Evolutionary conservation across 2,113 vertebrate species (phyloP).

Genomic region (Chitala chitala): DNA sequence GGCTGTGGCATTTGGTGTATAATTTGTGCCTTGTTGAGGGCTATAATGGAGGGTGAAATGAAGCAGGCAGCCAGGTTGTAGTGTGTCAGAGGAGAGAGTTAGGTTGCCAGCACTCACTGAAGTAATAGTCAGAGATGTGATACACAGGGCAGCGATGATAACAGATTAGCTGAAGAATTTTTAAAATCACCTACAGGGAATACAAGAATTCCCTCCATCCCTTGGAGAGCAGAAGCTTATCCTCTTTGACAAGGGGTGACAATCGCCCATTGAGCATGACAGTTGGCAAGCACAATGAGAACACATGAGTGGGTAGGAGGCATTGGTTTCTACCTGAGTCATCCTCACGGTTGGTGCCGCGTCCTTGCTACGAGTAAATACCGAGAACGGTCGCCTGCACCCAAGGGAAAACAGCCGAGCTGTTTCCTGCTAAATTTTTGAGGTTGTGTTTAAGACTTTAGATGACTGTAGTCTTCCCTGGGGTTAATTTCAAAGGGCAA

Average conservation of each 20-base stretch:
- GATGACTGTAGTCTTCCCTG: background rate
- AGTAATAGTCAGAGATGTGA: too few species aligned
- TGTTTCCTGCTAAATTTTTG: too few species aligned
- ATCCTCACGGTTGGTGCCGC: background rate
- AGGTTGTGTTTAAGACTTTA: background rate
- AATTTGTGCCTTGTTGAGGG: conserved; percentile 47
- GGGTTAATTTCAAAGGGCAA: background rate
- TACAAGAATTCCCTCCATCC: background rate
- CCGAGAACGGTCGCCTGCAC: background rate
- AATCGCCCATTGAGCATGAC: background rate
- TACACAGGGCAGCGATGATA: background rate
- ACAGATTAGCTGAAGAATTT: background rate
- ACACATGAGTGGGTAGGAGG: background rate
- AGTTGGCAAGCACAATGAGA: background rate
- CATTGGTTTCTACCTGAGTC: background rate
- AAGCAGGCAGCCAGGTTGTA: conserved; percentile 38
- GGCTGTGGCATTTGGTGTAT: conserved; percentile 38
- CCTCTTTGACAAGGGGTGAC: background rate
- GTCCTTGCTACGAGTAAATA: background rate
- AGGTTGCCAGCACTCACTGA: conserved; percentile 50
- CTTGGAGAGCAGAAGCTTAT: background rate
- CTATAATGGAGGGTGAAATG: conserved; percentile 49
- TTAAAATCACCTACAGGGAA: background rate
- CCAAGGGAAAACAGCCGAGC: background rate
- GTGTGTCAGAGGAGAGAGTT: conserved; percentile 38